phyloP scores from a whole-genome alignment of 2,797 vertebrate genomes.

The Meriones psammophilus region DNA sequence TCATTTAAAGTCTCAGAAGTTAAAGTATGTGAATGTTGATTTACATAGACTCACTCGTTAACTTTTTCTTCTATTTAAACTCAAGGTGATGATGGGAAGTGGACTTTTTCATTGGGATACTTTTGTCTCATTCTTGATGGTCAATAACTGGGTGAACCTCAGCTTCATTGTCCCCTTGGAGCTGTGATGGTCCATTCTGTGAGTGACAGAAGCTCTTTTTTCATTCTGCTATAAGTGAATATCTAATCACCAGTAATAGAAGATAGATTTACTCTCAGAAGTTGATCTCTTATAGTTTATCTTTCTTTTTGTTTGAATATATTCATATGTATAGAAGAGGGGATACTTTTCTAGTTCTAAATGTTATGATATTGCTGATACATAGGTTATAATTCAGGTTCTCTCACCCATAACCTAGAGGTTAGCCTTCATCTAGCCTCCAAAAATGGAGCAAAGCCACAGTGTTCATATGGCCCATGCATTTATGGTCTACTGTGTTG shows the following conservation, averaged over 20 bases:
- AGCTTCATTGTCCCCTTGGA: neutral
- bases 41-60: neutral
- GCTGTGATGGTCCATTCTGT: neutral
- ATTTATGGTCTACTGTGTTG: neutral
- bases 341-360: neutral
- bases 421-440: neutral
- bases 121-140: neutral
- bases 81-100: too few species aligned
- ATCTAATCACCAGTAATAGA: neutral
- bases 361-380: neutral
- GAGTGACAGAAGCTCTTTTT: neutral
- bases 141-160: neutral
- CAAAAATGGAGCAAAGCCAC: neutral
- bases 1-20: neutral
- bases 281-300: neutral
- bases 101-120: neutral
- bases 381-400: neutral
- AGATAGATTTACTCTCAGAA: neutral
- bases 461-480: neutral
- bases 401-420: neutral
- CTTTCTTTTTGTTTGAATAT: neutral
- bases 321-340: neutral
- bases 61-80: neutral
- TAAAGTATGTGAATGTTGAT: neutral
- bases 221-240: neutral